Conservation (phyloP, 1,140 invertebrate genomes). For the Coenobita brevimanus region DNA sequence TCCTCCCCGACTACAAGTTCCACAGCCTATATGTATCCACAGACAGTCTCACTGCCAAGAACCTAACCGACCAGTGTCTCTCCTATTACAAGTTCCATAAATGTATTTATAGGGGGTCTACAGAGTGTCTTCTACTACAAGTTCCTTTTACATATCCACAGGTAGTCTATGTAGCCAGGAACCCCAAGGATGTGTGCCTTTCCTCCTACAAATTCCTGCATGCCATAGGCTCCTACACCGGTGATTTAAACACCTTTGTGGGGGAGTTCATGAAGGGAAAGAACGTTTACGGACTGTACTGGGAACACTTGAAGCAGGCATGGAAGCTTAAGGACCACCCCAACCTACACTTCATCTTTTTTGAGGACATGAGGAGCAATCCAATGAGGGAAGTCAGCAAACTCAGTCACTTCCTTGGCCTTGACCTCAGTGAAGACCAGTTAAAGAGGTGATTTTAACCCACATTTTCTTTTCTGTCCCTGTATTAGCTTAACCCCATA, state of each 20-base stretch:
- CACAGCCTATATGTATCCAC: no score
- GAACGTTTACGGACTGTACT: not conserved
- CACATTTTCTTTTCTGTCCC: no score
- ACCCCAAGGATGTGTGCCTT: conserved; percentile 22
- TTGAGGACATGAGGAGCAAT: conserved; percentile 39
- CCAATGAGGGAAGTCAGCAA: not conserved
- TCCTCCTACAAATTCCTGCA: not conserved
- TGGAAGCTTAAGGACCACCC: conserved; percentile 18
- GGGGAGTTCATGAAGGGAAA: no score
- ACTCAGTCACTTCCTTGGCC: not conserved
- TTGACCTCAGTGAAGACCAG: not conserved
- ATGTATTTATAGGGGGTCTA: no score
- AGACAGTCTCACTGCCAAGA: no score
- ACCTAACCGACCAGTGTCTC: no score
- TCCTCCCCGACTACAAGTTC: no score
- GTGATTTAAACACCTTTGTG: no score
- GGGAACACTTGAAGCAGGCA: conserved; percentile 30
- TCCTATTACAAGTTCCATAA: no score
- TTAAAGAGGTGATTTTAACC: not conserved
- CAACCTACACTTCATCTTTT: conserved; percentile 37
- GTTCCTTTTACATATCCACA: not conserved
- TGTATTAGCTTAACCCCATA: no score
- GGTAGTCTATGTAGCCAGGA: conserved; percentile 31
- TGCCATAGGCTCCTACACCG: no score
- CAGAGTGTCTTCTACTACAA: no score